These are phyloP conservation scores for Dicyema japonicum DNA, from an alignment of 1,140 invertebrate genomes.

Conservation along the genomic window DNA sequence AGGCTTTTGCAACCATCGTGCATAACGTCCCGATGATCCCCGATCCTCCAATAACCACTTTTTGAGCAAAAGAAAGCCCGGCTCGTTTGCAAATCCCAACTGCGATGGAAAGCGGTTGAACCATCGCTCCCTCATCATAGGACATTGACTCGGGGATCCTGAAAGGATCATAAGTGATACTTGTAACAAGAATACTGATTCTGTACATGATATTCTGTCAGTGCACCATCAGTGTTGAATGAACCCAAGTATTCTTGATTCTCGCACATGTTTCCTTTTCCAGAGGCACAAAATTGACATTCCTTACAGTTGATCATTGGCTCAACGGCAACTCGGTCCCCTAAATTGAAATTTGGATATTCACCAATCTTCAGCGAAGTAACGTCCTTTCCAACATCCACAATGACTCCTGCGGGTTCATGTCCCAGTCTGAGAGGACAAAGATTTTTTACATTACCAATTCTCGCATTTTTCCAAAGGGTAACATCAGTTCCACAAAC, in stretches of 20 bases:
- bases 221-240: conserved; percentile 44
- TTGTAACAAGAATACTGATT: conserved; percentile 75
- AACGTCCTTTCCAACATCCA: conserved; percentile 12
- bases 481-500: conserved; percentile 85
- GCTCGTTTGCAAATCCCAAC: conserved; percentile 52
- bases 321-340: conserved; percentile 64
- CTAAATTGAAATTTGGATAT: conserved; percentile 14
- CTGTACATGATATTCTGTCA: conserved; percentile 44
- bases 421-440: conserved; percentile 15
- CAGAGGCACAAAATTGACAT: conserved; percentile 49
- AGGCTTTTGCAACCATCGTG: too few species aligned
- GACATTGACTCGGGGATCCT: conserved; percentile 49
- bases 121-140: conserved; percentile 57
- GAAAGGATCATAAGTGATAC: too few species aligned
- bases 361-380: conserved; percentile 11
- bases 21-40: too few species aligned
- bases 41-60: conserved; percentile 50
- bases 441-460: conserved; percentile 22
- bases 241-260: conserved; percentile 58
- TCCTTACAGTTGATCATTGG: conserved; percentile 50
- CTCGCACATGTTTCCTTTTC: conserved; percentile 53
- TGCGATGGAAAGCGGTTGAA: conserved; percentile 62
- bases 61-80: conserved; percentile 32
- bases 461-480: conserved; percentile 44
- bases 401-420: conserved; percentile 13